Conservation (phyloP, 2,888 invertebrate species). For the Homarus gammarus region DNA sequence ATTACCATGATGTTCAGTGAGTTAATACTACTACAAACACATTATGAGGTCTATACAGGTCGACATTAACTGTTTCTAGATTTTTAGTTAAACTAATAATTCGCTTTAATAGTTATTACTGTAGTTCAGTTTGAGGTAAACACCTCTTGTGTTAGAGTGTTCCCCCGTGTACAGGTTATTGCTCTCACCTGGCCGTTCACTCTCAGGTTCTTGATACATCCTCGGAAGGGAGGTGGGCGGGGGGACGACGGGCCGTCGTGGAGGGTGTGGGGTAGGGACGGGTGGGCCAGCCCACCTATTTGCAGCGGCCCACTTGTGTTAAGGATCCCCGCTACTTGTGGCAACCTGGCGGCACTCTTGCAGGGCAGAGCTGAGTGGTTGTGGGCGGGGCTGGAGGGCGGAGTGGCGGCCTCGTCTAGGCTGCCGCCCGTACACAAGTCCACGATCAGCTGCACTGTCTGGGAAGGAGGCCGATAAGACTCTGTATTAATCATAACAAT, state of each 20-base stretch:
- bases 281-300: constrained; percentile 55
- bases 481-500: no score
- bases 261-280: constrained; percentile 24
- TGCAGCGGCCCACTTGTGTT: constrained; percentile 59
- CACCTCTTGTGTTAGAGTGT: no score
- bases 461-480: no score
- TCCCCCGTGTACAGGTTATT: no score
- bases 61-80: no score
- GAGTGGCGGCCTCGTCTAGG: neutral
- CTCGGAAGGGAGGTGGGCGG: constrained; percentile 16
- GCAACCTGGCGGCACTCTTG: constrained; percentile 32
- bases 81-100: no score
- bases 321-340: constrained; percentile 9
- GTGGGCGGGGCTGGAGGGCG: constrained; percentile 2
- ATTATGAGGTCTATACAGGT: no score
- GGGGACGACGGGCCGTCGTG: constrained; percentile 12
- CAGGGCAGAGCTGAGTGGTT: constrained; percentile 4
- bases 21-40: no score
- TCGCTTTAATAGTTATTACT: no score
- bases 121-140: no score
- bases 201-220: constrained; percentile 52
- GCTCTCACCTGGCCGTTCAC: constrained; percentile 55
- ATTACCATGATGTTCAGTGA: no score
- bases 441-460: constrained; percentile 62
- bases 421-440: constrained; percentile 63